These are phyloP conservation scores for Nestor notabilis DNA, from an alignment of 2,113 vertebrate genomes.

Conservation along the genomic window DNA sequence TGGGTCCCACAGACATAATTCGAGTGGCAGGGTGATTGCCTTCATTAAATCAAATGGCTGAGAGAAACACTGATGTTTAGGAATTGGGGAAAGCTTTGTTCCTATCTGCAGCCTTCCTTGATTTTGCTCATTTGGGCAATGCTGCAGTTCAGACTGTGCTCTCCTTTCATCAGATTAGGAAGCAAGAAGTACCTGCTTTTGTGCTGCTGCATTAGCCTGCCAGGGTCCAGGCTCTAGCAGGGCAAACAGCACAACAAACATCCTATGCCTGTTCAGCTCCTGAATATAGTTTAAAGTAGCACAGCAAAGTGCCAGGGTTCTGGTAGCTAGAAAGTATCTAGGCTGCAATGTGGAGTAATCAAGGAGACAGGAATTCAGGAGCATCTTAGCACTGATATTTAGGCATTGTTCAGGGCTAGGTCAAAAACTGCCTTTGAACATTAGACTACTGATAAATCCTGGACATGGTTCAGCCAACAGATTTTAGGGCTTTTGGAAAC, in stretches of 20 bases:
- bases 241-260: not conserved
- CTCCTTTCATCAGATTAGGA: not conserved
- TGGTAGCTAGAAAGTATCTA: not conserved
- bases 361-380: not conserved
- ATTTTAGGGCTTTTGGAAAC: not conserved
- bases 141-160: not conserved
- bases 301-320: fast-evolving
- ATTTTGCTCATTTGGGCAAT: not conserved
- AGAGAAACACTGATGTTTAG: not conserved
- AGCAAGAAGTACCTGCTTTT: not conserved
- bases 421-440: not conserved
- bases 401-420: not conserved
- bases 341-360: not conserved
- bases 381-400: not conserved
- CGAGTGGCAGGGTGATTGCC: not conserved
- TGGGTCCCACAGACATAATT: not conserved
- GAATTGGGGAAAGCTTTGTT: not conserved
- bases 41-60: not conserved
- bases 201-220: not conserved
- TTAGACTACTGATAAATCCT: not conserved
- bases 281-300: not conserved
- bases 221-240: not conserved
- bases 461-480: not conserved
- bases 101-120: not conserved
- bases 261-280: not conserved